A percentile compares a stretch with the other conserved stretches of the same genome.
Evolutionary conservation across 2,888 invertebrate genomes (phyloP).

Genomic region (Neocrepidodera transversa): DNA sequence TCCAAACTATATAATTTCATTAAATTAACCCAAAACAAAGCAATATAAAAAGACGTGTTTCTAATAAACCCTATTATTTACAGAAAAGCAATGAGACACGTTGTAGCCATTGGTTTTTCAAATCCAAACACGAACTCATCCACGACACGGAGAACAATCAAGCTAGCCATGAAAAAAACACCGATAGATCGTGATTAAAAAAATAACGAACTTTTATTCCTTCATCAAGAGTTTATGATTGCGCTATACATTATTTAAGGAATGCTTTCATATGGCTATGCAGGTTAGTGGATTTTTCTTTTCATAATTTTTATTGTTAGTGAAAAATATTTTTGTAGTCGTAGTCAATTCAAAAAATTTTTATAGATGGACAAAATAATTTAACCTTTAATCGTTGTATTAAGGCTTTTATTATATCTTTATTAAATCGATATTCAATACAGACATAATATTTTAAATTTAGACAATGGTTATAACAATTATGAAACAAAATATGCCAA

Average conservation of each 20-base stretch:
- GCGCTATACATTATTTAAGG: conserved; percentile 21
- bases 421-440: too few species aligned
- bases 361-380: too few species aligned
- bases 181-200: conserved; percentile 16
- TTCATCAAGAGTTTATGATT: background rate
- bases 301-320: too few species aligned
- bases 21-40: too few species aligned
- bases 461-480: too few species aligned
- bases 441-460: too few species aligned
- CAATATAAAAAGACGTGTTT: background rate
- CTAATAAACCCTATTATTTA: background rate
- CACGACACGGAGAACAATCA: conserved; percentile 3
- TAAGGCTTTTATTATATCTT: too few species aligned
- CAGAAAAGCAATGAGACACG: background rate
- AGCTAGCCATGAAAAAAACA: conserved; percentile 5
- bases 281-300: conserved; percentile 39
- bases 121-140: conserved; percentile 6
- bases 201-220: conserved; percentile 5
- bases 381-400: too few species aligned
- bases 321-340: too few species aligned
- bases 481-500: too few species aligned
- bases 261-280: conserved; percentile 46
- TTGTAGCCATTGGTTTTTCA: background rate
- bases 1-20: too few species aligned
- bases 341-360: too few species aligned